Conservation (phyloP, 2,888 invertebrate species). For the Scaptomyza caliginosa region DNA sequence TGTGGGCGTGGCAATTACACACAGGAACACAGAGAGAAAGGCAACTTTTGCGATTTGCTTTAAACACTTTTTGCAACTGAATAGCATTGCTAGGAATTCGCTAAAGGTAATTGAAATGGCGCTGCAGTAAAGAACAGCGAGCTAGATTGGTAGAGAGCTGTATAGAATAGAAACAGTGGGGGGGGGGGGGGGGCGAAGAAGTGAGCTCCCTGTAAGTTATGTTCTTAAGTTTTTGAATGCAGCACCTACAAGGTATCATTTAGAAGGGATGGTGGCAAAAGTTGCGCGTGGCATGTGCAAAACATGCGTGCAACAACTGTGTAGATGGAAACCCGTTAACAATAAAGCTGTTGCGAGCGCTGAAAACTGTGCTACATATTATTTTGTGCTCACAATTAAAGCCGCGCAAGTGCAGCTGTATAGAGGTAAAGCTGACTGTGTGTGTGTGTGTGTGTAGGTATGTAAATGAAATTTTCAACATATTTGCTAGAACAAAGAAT, state of each 20-base stretch:
- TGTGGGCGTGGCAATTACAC: conserved; percentile 52
- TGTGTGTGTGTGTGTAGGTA: conserved; percentile 33
- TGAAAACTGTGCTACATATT: conserved; percentile 61
- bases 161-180: background rate
- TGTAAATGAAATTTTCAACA: conserved; percentile 64
- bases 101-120: conserved; percentile 62
- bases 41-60: conserved; percentile 54
- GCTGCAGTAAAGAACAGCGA: background rate
- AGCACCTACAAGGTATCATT: conserved; percentile 50
- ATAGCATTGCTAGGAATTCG: conserved; percentile 43
- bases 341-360: conserved; percentile 37
- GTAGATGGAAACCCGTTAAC: conserved; percentile 12
- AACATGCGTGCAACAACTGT: conserved; percentile 35
- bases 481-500: conserved; percentile 28
- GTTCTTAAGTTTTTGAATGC: conserved; percentile 43
- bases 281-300: conserved; percentile 12
- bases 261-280: conserved; percentile 1
- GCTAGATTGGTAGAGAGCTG: background rate
- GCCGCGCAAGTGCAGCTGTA: conserved; percentile 40
- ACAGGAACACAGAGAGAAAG: conserved; percentile 3
- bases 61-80: conserved; percentile 25
- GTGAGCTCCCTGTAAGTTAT: conserved; percentile 35
- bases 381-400: conserved; percentile 53
- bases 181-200: background rate
- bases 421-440: conserved; percentile 1